Evolutionary conservation across 2,888 invertebrate genomes (phyloP), one percentile per base, ranked within the genome.

Genomic region (Luperina testacea): DNA sequence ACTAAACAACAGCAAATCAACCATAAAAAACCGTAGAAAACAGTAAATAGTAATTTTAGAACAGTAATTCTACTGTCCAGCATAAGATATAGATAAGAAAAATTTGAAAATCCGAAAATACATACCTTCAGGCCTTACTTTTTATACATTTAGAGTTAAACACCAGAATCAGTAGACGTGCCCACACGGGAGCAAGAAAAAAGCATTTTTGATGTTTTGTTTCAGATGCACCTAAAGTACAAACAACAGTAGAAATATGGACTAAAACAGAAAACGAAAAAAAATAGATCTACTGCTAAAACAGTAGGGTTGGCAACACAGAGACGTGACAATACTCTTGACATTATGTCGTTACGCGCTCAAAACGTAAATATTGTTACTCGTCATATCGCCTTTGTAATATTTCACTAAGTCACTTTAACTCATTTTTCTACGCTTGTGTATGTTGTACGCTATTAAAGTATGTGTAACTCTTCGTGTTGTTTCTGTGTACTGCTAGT

Each of bases 381-480:
- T 45, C 15, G 7, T 61, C 63, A 53, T 71, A 27, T n/a, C 42
- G 17, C 51, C 59, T 63, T n/a, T 38, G 76, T 76, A 80, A 53
- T 61, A 63, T 75, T 5, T 69, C 64, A 59, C 64, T 69, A 24
- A 27, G 6, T 72, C 78, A 57, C 57, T 71, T 74, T 27, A 32
- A 24, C 2, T 71, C n/a, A 20, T 59, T 71, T 59, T 71, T 71
- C 11, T 59, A 71, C 32, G 65, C 65, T 80, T 71, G 80, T 80
- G 80, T 68, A 45, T 78, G 67, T 68, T 78, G 67, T 67, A 74
- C 72, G 78, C 84, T 83, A 80, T 72, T 87, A 77, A 83, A 87
- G 77, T 89, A 84, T 85, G 70, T 68, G 68, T 77, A 20, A 74
- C 27, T 77, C 17, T 65, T 27, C 48, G 53, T 82, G 64, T 69